phyloP scores from a whole-genome alignment of 2,797 vertebrate genomes.

The Xenopus petersii region DNA sequence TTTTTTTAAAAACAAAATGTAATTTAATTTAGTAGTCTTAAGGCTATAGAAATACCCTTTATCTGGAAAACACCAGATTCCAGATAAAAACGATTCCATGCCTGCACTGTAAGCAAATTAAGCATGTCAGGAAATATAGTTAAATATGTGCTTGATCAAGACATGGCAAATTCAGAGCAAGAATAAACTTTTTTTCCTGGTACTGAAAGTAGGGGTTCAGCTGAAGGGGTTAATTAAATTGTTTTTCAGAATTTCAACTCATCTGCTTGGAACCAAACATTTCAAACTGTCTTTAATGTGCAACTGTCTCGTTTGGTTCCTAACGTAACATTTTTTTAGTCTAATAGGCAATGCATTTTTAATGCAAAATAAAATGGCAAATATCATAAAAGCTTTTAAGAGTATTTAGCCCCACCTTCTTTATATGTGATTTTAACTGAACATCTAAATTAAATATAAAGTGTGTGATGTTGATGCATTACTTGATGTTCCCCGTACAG shows the following conservation, averaged over 20 bases:
- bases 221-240: slow-evolving; percentile 30
- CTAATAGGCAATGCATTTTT: slow-evolving; percentile 49
- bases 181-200: not conserved
- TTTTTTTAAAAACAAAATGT: too few species aligned
- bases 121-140: too few species aligned
- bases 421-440: slow-evolving; percentile 32
- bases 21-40: too few species aligned
- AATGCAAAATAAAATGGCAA: slow-evolving; percentile 47
- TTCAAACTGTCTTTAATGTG: slow-evolving; percentile 42
- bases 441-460: slow-evolving; percentile 37
- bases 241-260: slow-evolving; percentile 6
- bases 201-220: not conserved
- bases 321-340: slow-evolving; percentile 34
- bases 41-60: too few species aligned
- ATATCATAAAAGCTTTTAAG: slow-evolving; percentile 48
- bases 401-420: slow-evolving; percentile 24
- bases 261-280: slow-evolving; percentile 18
- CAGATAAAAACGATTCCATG: too few species aligned
- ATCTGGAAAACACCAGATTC: too few species aligned
- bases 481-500: slow-evolving; percentile 1
- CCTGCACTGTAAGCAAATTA: too few species aligned
- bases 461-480: slow-evolving; percentile 30
- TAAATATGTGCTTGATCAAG: too few species aligned
- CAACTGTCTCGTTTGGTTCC: slow-evolving; percentile 42
- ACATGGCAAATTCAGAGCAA: too few species aligned